Base-by-base conservation (phyloP, 2,113 vertebrate species). In the Pao palembangensis region DNA sequence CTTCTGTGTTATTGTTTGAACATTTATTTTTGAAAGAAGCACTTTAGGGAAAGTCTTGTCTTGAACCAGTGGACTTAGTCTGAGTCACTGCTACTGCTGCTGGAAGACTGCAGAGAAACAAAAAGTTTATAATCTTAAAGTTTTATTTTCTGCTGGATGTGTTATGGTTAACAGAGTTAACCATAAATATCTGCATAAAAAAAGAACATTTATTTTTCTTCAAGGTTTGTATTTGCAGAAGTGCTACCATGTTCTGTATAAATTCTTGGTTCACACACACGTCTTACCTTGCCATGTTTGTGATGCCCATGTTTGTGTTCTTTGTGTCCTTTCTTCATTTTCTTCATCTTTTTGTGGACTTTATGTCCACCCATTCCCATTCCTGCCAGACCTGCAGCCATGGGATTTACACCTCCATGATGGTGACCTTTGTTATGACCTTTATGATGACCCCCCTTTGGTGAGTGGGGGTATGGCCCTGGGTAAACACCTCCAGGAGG, bases 301-400 rank as follows among this genome's bases (percentile, higher is more conserved):
- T 87, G 67, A 61, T 68, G 60, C 61, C 23, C 51, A 53, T 53
- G 25, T 34, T 90, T 91, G 61, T 82, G 62, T 0, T 7, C 66
- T 61, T 93, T 93, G 23, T 93, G 87, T 16, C 61, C 87, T 74
- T 94, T 94, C 88, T 89, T 93, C 82, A 93, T 93, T 23, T 53
- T 53, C 71, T 73, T 85, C 82, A 89, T 78, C 85, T 94, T 95
- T 87, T 93, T 94, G 65, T 93, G 66, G 58, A 44, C 65, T 77
- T 87, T 85, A 34, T 82, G 80, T 67, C 73, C 89, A 4, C 2
- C 84, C 71, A 25, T 6, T 14, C 51, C 51, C 25, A 34, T 31
- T 53, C 51, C 83, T 34, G 56, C 76, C 23, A 88, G 0, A 25
- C 87, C 83, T 21, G 88, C 91, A 2, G 82, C 4, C 73, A 90